Conservation (phyloP, 2,113 vertebrate genomes). For the Blennius ocellaris region DNA sequence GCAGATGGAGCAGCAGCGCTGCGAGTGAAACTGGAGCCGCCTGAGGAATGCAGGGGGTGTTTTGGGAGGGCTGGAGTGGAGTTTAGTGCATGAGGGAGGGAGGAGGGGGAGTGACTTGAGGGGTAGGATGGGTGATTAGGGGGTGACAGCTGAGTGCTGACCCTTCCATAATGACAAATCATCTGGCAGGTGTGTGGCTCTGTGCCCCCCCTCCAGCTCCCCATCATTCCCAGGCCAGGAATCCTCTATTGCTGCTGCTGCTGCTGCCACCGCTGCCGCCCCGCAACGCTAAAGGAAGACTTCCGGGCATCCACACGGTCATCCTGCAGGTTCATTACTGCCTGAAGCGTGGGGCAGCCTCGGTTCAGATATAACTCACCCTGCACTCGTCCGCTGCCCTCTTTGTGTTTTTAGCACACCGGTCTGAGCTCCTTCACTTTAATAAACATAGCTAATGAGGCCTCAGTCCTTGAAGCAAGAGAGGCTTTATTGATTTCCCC, state of each 20-base stretch:
- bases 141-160: constrained; percentile 88
- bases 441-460: constrained; percentile 62
- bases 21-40: constrained; percentile 81
- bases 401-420: constrained; percentile 26
- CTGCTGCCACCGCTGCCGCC: constrained; percentile 69
- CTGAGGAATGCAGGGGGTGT: constrained; percentile 79
- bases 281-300: constrained; percentile 79
- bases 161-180: constrained; percentile 89
- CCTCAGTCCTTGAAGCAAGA: constrained; percentile 35
- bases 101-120: constrained; percentile 62
- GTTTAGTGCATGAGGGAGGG: constrained; percentile 63
- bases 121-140: constrained; percentile 84
- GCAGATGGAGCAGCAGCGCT: constrained; percentile 80
- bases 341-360: constrained; percentile 31
- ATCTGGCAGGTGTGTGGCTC: constrained; percentile 85
- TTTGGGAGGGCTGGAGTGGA: constrained; percentile 74
- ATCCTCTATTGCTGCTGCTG: constrained; percentile 73
- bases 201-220: constrained; percentile 45
- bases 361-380: constrained; percentile 35
- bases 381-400: constrained; percentile 32
- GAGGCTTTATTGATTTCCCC: constrained; percentile 50
- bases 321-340: constrained; percentile 49
- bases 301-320: constrained; percentile 77
- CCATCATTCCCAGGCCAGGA: constrained; percentile 70
- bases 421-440: constrained; percentile 26